Evolutionary conservation across 2,888 invertebrate genomes (phyloP).

Genomic region (Aplocera efformata): DNA sequence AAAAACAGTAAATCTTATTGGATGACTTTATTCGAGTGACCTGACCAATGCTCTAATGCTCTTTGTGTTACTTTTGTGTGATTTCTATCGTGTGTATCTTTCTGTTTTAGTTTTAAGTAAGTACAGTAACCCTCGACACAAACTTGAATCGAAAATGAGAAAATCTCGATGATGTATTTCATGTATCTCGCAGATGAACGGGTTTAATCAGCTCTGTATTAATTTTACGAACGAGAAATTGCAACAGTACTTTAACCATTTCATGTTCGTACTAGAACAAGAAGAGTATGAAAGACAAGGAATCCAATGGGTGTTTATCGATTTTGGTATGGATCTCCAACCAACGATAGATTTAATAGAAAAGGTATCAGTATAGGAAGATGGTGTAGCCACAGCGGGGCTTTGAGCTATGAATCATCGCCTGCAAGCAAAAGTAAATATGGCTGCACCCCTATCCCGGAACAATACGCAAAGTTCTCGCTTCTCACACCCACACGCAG

Average conservation of each 20-base stretch:
- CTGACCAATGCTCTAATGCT: constrained; percentile 61
- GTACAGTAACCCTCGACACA: constrained; percentile 20
- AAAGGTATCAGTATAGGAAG: constrained; percentile 84
- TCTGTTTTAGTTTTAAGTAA: constrained; percentile 20
- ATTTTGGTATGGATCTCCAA: constrained; percentile 97
- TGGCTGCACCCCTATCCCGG: constrained; percentile 49
- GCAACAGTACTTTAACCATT: constrained; percentile 97
- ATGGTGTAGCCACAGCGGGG: constrained; percentile 55
- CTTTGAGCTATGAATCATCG: constrained; percentile 58
- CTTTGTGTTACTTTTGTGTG: constrained; percentile 57
- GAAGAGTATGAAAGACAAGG: constrained; percentile 96
- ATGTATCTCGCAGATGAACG: constrained; percentile 87
- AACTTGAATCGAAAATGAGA: constrained; percentile 29
- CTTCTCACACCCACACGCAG: constrained; percentile 41
- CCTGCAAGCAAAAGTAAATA: constrained; percentile 48
- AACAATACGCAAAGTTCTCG: constrained; percentile 41
- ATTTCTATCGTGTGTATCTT: constrained; percentile 50
- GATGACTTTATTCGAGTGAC: constrained; percentile 51
- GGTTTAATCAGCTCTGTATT: constrained; percentile 97
- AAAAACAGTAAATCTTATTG: too few species aligned
- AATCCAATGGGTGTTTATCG: constrained; percentile 95
- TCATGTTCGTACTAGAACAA: constrained; percentile 97
- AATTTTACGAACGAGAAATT: constrained; percentile 98
- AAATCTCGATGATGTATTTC: constrained; percentile 50
- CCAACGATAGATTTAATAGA: constrained; percentile 94